Evolutionary conservation across 2,888 invertebrate genomes (phyloP).

Genomic region (Conchocele bisecta): DNA sequence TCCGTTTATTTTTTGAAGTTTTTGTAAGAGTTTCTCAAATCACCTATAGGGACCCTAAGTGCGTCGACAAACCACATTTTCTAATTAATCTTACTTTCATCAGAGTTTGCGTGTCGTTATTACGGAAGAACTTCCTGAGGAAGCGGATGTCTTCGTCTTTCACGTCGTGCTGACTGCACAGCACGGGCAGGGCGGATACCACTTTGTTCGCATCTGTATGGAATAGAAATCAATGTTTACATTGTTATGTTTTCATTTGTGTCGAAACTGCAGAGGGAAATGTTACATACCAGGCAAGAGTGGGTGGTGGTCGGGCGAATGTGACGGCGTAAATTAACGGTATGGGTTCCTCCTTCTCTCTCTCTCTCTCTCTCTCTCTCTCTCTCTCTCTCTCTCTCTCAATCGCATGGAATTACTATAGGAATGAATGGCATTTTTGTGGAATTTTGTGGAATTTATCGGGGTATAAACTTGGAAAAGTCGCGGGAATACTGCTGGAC

Average conservation of each 20-base stretch:
- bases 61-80: not conserved
- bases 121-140: slow-evolving; percentile 69
- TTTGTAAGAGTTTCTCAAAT: too few species aligned
- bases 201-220: slow-evolving; percentile 72
- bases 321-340: too few species aligned
- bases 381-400: too few species aligned
- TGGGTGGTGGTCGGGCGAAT: too few species aligned
- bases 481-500: too few species aligned
- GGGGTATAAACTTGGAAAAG: too few species aligned
- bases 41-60: not conserved
- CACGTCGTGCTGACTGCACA: slow-evolving; percentile 63
- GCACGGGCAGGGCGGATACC: slow-evolving; percentile 66
- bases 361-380: not conserved
- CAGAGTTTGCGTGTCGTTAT: slow-evolving; percentile 68
- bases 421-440: too few species aligned
- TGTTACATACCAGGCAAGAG: not conserved
- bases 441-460: too few species aligned
- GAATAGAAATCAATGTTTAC: too few species aligned
- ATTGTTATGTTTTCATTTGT: not conserved
- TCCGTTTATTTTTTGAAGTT: too few species aligned
- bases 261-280: not conserved
- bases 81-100: slow-evolving; percentile 65
- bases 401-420: too few species aligned
- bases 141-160: slow-evolving; percentile 71
- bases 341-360: too few species aligned